Evolutionary conservation across 1,140 invertebrate species (phyloP).

Genomic region (Zaprionus lachaisei): DNA sequence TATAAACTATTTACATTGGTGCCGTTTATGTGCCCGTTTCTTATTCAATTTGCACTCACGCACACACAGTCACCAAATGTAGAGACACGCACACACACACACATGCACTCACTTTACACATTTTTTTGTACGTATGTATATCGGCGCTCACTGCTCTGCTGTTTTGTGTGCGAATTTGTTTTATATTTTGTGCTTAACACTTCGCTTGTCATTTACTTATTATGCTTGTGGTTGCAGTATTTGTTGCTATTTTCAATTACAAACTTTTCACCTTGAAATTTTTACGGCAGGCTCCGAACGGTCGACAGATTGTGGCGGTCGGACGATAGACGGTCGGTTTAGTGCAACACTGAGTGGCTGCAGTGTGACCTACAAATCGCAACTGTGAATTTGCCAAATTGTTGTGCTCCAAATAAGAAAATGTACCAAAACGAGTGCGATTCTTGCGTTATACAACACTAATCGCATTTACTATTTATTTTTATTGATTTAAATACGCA

Average conservation of each 20-base stretch:
- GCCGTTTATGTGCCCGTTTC: constrained; percentile 73
- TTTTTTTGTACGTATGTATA: constrained; percentile 64
- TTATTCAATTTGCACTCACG: constrained; percentile 79
- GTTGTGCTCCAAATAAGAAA: neutral
- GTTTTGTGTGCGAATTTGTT: constrained; percentile 31
- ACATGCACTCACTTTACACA: constrained; percentile 68
- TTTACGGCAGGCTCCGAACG: constrained; percentile 62
- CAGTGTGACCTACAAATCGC: constrained; percentile 30
- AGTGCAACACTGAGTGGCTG: constrained; percentile 37
- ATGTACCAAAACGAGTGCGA: neutral
- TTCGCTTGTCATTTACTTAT: constrained; percentile 47
- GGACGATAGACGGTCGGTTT: constrained; percentile 41
- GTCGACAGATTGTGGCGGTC: constrained; percentile 52
- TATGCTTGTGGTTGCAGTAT: constrained; percentile 48
- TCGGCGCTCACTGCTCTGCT: constrained; percentile 57
- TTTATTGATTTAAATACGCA: neutral
- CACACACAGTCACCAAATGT: constrained; percentile 46
- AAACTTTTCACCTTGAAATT: constrained; percentile 76
- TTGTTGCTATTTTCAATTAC: constrained; percentile 71
- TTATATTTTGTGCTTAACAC: constrained; percentile 18
- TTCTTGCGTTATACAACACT: neutral
- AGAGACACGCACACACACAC: constrained; percentile 60
- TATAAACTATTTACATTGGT: constrained; percentile 69
- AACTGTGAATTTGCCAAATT: constrained; percentile 17
- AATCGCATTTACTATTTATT: neutral